These are phyloP conservation scores for Podocnemis expansa DNA, from an alignment of 2,113 vertebrate genomes.

Conservation along the genomic window DNA sequence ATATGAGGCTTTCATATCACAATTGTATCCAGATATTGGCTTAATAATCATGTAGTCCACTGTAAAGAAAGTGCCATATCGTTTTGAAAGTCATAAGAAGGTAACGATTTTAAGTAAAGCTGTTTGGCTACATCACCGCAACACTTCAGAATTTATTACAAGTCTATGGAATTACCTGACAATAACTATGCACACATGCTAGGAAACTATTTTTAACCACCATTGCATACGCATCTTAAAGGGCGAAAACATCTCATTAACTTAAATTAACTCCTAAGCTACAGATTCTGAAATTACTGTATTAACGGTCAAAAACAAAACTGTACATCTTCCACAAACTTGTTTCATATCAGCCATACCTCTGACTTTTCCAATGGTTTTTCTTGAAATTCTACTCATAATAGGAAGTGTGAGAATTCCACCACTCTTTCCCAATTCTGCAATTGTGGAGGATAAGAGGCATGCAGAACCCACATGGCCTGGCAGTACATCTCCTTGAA, in stretches of 20 bases:
- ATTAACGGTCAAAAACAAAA: not conserved
- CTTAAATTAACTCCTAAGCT: not conserved
- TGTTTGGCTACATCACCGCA: not conserved
- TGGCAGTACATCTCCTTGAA: constrained; percentile 87
- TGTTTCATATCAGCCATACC: constrained; percentile 76
- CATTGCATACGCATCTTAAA: not conserved
- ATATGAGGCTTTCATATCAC: constrained; percentile 91
- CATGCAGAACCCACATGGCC: constrained; percentile 92
- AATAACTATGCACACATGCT: not conserved
- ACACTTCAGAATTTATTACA: not conserved
- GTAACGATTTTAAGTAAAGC: not conserved
- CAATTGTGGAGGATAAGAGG: constrained; percentile 91
- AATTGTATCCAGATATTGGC: constrained; percentile 84
- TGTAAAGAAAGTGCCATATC: constrained; percentile 60
- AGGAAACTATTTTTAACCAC: not conserved
- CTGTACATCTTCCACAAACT: not conserved
- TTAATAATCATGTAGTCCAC: constrained; percentile 96
- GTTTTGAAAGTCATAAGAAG: not conserved
- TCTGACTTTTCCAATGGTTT: constrained; percentile 95
- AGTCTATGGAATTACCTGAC: not conserved
- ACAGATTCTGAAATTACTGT: not conserved
- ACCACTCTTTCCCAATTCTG: constrained; percentile 86
- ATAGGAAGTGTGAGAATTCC: constrained; percentile 92
- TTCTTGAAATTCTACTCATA: constrained; percentile 92
- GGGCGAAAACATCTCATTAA: not conserved